phyloP scores from a whole-genome alignment of 1,140 invertebrate genomes.

The Neotoxoptera formosana region DNA sequence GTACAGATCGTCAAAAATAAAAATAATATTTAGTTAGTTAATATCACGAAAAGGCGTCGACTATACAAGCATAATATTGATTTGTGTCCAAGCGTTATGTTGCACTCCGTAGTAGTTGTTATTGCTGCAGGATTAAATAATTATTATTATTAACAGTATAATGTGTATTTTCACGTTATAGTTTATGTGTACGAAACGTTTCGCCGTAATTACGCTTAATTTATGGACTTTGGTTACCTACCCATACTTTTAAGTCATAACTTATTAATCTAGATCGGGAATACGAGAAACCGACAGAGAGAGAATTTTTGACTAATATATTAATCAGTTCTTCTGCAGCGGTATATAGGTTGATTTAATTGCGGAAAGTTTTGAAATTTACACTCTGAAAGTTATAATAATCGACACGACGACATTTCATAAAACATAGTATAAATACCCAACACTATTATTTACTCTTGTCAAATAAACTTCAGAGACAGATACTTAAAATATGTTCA shows the following conservation, averaged over 20 bases:
- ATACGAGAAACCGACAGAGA: background rate
- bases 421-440: background rate
- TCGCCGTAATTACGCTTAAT: background rate
- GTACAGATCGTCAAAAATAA: too few relatives aligned
- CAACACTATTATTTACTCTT: slow-evolving; percentile 6
- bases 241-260: background rate
- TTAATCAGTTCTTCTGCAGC: background rate
- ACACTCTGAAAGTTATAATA: background rate
- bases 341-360: slow-evolving; percentile 21
- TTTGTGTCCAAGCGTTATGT: background rate
- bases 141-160: background rate
- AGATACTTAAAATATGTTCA: background rate
- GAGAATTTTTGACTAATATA: background rate
- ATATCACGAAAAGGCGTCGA: too few relatives aligned
- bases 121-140: background rate
- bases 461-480: background rate
- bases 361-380: slow-evolving; percentile 21
- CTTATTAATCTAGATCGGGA: background rate
- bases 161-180: background rate
- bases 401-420: slow-evolving; percentile 5
- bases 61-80: background rate
- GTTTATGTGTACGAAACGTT: background rate
- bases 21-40: too few relatives aligned
- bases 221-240: background rate
- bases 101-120: background rate